These are phyloP conservation scores for Nerophis lumbriciformis DNA, from an alignment of 2,113 vertebrate species.

Conservation along the genomic window DNA sequence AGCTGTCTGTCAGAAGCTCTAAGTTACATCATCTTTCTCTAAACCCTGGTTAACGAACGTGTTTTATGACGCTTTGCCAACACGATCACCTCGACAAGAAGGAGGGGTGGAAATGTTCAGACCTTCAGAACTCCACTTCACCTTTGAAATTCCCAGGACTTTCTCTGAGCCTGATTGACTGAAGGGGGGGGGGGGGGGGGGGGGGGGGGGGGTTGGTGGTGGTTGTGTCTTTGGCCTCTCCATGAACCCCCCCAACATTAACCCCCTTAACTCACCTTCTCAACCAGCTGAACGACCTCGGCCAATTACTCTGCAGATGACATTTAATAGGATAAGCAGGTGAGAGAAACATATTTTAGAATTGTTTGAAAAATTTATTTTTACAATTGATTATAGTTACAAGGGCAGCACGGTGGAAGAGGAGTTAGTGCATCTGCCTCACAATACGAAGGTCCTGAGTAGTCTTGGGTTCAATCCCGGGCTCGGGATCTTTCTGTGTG, in stretches of 20 bases:
- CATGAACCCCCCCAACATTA: slow-evolving; percentile 42
- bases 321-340: slow-evolving; percentile 41
- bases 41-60: slow-evolving; percentile 34
- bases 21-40: slow-evolving; percentile 31
- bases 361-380: no score
- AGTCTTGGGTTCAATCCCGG: no score
- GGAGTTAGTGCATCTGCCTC: no score
- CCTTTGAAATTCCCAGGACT: slow-evolving; percentile 38
- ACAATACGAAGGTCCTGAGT: no score
- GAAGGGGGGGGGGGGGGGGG: slow-evolving; percentile 5
- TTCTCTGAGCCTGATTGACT: slow-evolving; percentile 25
- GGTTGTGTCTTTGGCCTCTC: slow-evolving; percentile 39
- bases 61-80: slow-evolving; percentile 42
- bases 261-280: slow-evolving; percentile 1
- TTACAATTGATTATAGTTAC: no score
- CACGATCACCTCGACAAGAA: slow-evolving; percentile 9
- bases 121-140: slow-evolving; percentile 34
- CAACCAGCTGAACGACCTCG: slow-evolving; percentile 8
- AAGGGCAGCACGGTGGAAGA: no score
- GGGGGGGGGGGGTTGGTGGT: slow-evolving; percentile 12
- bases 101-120: slow-evolving; percentile 36
- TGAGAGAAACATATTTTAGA: slow-evolving; percentile 12
- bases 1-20: slow-evolving; percentile 42
- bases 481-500: no score
- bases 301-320: slow-evolving; percentile 28